Conservation (phyloP, 2,888 invertebrate species). For the Aspidiotus destructor region DNA sequence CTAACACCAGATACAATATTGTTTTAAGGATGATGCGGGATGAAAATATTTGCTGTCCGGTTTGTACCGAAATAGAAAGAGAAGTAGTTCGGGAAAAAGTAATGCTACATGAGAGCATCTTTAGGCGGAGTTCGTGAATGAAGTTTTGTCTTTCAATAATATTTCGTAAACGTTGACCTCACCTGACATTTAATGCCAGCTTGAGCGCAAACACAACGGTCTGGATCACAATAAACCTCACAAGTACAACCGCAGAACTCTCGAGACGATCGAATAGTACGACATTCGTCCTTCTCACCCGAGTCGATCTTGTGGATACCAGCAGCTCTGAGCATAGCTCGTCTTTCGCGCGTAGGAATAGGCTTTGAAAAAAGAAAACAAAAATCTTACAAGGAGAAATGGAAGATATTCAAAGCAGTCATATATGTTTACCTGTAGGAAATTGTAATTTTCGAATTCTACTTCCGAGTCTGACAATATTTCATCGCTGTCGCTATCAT, state of each 20-base stretch:
- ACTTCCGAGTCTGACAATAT: slow-evolving; percentile 73
- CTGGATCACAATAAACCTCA: slow-evolving; percentile 88
- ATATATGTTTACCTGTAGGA: slow-evolving; percentile 47
- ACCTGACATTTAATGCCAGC: slow-evolving; percentile 93
- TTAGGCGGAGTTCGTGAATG: too few relatives aligned
- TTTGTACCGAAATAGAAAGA: too few relatives aligned
- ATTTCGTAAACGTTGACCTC: slow-evolving; percentile 32
- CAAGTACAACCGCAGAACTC: slow-evolving; percentile 92
- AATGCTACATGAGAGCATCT: too few relatives aligned
- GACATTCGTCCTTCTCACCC: slow-evolving; percentile 86
- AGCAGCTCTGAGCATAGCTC: slow-evolving; percentile 78
- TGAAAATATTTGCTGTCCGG: too few relatives aligned
- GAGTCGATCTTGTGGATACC: slow-evolving; percentile 90
- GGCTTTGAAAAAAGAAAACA: slow-evolving; percentile 50
- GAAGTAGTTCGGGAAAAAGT: too few relatives aligned
- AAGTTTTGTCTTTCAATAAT: too few relatives aligned
- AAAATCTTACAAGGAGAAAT: background rate
- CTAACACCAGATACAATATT: too few relatives aligned
- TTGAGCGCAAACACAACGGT: slow-evolving; percentile 86
- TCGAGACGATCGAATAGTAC: slow-evolving; percentile 79
- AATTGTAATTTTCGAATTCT: slow-evolving; percentile 81
- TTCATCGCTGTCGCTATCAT: slow-evolving; percentile 76
- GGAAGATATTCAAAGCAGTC: background rate
- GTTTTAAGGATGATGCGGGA: too few relatives aligned
- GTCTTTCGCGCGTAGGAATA: slow-evolving; percentile 79